These are phyloP conservation scores for Sebastes baramenuke DNA, from an alignment of 2,797 vertebrate species.

Conservation along the genomic window DNA sequence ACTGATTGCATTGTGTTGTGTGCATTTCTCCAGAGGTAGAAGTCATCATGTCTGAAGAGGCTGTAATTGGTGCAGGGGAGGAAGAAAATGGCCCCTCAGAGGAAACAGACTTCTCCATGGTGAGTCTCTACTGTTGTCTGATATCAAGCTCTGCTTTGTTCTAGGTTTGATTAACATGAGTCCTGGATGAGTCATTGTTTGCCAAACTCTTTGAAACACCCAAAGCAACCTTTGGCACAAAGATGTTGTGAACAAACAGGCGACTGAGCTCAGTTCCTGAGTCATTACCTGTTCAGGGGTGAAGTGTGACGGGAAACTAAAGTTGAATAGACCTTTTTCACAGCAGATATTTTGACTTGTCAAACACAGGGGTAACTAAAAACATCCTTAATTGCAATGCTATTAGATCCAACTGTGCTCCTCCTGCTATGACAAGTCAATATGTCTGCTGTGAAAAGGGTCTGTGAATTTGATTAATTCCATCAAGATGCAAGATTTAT, in stretches of 20 bases:
- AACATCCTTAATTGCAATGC: neutral
- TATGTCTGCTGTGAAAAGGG: neutral
- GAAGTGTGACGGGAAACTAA: neutral
- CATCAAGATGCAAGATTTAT: neutral
- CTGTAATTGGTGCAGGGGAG: conserved; percentile 24
- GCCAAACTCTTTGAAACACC: conserved; percentile 13
- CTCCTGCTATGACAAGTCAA: neutral
- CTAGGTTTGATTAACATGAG: conserved; percentile 20
- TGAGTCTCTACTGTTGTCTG: conserved; percentile 28
- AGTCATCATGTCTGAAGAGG: conserved; percentile 45
- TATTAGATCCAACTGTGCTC: neutral
- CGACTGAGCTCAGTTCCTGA: neutral
- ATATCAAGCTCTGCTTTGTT: conserved; percentile 11
- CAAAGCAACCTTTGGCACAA: conserved; percentile 13
- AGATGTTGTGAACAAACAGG: neutral
- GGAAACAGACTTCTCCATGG: conserved; percentile 43
- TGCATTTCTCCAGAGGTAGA: conserved; percentile 62
- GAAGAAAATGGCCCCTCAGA: conserved; percentile 44
- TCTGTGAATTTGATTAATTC: neutral
- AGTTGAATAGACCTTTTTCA: neutral
- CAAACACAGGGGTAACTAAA: neutral
- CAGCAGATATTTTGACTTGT: neutral
- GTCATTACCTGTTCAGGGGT: neutral
- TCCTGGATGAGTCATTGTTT: conserved; percentile 31
- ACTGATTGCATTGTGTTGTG: conserved; percentile 52